Evolutionary conservation across 2,113 vertebrate genomes (phyloP).

Genomic region (Felis chaus): DNA sequence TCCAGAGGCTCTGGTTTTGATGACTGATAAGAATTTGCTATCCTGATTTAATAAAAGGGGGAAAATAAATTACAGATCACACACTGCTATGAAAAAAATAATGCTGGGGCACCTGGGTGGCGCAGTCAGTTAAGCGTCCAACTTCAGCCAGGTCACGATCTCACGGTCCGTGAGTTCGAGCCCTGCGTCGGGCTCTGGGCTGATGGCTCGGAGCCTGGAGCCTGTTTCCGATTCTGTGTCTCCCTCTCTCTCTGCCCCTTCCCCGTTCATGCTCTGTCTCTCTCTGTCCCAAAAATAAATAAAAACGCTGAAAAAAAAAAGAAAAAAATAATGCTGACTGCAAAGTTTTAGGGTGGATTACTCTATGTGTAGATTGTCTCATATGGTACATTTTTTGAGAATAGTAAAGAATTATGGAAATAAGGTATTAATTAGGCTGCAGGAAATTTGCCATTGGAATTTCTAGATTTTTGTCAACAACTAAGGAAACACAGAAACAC

Average conservation of each 20-base stretch:
- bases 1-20: not conserved
- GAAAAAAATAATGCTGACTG: not conserved
- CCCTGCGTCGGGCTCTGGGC: no score
- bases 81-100: not conserved
- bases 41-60: not conserved
- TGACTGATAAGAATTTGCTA: not conserved
- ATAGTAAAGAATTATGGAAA: not conserved
- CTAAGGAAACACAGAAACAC: not conserved
- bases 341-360: not conserved
- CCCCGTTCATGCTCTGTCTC: no score
- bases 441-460: not conserved
- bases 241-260: no score
- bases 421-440: not conserved
- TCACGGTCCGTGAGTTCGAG: no score
- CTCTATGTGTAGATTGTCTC: not conserved
- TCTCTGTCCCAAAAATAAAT: no score
- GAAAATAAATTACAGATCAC: not conserved
- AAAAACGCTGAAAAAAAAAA: no score
- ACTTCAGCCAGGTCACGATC: no score
- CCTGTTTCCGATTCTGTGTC: no score
- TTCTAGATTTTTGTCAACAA: not conserved
- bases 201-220: no score
- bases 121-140: no score
- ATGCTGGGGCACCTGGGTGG: no score
- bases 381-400: not conserved